Evolutionary conservation across 2,113 vertebrate genomes (phyloP).

Genomic region (Lepus americanus): DNA sequence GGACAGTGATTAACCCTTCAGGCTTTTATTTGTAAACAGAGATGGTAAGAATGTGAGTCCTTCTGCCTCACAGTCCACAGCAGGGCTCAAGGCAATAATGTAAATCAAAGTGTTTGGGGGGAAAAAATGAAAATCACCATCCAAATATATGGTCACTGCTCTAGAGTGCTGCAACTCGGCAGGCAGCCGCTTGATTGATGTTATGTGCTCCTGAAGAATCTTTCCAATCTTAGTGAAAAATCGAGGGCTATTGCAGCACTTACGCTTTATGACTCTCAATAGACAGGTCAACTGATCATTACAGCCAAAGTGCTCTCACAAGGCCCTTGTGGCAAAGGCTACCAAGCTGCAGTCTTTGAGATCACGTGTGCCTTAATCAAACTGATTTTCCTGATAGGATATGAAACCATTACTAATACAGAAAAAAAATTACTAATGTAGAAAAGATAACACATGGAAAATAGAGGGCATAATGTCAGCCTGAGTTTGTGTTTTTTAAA

Average conservation of each 20-base stretch:
- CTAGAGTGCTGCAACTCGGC: not conserved
- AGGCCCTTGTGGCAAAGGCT: not conserved
- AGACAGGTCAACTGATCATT: slow-evolving; percentile 57
- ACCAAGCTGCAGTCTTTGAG: not conserved
- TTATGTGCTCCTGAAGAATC: not conserved
- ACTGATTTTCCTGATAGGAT: slow-evolving; percentile 32
- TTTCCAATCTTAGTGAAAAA: slow-evolving; percentile 7
- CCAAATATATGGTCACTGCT: not conserved
- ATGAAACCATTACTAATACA: not conserved
- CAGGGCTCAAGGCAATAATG: not conserved
- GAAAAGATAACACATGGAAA: slow-evolving; percentile 49
- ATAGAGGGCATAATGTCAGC: not conserved
- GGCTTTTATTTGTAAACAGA: slow-evolving; percentile 10
- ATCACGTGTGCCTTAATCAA: slow-evolving; percentile 18
- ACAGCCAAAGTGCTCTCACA: not conserved
- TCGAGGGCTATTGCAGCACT: slow-evolving; percentile 36
- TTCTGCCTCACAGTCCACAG: too few relatives aligned
- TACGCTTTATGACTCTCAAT: slow-evolving; percentile 53
- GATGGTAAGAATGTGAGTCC: not conserved
- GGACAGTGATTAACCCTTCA: not conserved
- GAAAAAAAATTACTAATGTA: not conserved
- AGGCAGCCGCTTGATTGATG: not conserved
- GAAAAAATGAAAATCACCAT: not conserved
- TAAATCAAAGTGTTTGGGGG: not conserved
- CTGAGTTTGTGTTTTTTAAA: not conserved